These are phyloP conservation scores for Aporophyla nigra DNA, from an alignment of 2,888 invertebrate species.

Conservation along the genomic window DNA sequence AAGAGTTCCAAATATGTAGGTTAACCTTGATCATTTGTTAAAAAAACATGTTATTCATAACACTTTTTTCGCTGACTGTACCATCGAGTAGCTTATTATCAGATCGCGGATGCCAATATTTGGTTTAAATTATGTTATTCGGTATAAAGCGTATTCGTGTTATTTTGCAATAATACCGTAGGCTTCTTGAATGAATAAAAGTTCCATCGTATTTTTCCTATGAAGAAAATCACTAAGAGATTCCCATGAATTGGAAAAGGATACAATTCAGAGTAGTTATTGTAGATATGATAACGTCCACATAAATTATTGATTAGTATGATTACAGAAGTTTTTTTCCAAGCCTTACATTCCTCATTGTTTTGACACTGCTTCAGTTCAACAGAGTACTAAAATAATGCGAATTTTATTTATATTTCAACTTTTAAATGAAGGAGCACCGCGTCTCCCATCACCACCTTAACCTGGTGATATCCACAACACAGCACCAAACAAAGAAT, in stretches of 20 bases:
- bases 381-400: neutral
- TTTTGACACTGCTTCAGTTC: neutral
- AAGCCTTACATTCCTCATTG: neutral
- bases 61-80: slow-evolving; percentile 7
- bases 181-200: neutral
- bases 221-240: neutral
- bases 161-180: neutral
- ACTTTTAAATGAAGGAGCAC: no score
- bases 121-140: slow-evolving; percentile 79
- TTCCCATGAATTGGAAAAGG: neutral
- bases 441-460: slow-evolving; percentile 7
- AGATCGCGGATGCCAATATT: slow-evolving; percentile 78
- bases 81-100: slow-evolving; percentile 63
- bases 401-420: neutral
- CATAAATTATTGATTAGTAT: neutral
- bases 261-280: neutral
- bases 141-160: slow-evolving; percentile 33
- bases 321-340: neutral
- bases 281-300: neutral
- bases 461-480: slow-evolving; percentile 23
- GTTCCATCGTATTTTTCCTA: neutral
- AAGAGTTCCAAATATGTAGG: neutral
- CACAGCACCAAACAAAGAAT: slow-evolving; percentile 53
- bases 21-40: neutral
- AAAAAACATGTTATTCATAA: neutral